These are phyloP conservation scores for Brachionichthys hirsutus DNA, from an alignment of 2,113 vertebrate species.

Conservation along the genomic window DNA sequence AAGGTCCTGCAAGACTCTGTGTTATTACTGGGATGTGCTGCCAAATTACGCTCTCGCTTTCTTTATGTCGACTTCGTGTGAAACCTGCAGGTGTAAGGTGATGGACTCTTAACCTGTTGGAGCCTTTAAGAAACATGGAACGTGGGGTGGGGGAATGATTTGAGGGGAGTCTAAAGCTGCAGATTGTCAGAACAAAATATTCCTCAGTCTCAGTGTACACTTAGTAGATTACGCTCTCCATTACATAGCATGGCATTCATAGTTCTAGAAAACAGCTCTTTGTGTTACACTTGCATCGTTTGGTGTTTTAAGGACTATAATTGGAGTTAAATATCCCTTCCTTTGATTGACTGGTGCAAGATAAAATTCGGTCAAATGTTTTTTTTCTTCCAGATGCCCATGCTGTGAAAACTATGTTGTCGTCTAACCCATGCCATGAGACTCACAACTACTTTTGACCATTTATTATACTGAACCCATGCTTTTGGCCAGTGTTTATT, in stretches of 20 bases:
- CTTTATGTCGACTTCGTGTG: conserved; percentile 47
- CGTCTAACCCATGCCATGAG: conserved; percentile 26
- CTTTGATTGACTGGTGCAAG: conserved; percentile 30
- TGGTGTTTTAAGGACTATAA: conserved; percentile 17
- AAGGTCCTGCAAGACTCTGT: conserved; percentile 48
- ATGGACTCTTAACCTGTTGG: conserved; percentile 10
- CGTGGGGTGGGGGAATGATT: conserved; percentile 3
- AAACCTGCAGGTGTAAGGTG: neutral
- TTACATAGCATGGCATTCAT: neutral
- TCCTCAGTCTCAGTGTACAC: neutral
- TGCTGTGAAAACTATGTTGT: conserved; percentile 24
- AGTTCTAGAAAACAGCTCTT: conserved; percentile 4
- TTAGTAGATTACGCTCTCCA: neutral
- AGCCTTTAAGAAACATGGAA: conserved; percentile 14
- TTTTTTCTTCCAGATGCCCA: conserved; percentile 37
- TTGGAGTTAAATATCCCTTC: conserved; percentile 21
- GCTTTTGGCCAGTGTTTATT: conserved; percentile 34
- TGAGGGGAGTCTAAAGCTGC: conserved; percentile 21
- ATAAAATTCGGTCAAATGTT: conserved; percentile 19
- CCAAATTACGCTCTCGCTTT: conserved; percentile 65
- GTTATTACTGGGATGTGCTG: conserved; percentile 64
- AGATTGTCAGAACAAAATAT: conserved; percentile 1
- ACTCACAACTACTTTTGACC: conserved; percentile 33
- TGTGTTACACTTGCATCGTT: conserved; percentile 6
- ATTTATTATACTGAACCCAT: conserved; percentile 1